Evolutionary conservation across 2,888 invertebrate species (phyloP).

Genomic region (Hylaea fasciaria): DNA sequence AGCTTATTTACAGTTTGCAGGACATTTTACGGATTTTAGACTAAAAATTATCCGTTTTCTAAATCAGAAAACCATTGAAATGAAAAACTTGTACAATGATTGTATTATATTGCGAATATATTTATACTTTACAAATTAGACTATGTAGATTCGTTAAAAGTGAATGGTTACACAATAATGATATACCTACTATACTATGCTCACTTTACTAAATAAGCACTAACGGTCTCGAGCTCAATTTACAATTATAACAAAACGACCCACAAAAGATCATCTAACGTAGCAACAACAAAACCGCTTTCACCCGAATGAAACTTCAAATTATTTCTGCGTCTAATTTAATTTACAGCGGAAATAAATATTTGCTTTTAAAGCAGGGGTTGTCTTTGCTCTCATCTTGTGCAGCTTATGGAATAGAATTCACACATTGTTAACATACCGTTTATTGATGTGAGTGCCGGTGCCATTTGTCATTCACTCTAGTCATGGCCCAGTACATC

Average conservation of each 20-base stretch:
- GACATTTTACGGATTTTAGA: too few relatives aligned
- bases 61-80: too few relatives aligned
- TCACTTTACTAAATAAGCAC: conserved; percentile 5
- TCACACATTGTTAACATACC: conserved; percentile 7
- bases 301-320: conserved; percentile 27
- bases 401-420: conserved; percentile 5
- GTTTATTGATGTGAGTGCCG: conserved; percentile 1
- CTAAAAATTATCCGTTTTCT: too few relatives aligned
- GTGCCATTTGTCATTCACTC: conserved; percentile 28
- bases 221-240: conserved; percentile 23
- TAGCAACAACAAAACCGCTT: conserved; percentile 33
- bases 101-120: too few relatives aligned
- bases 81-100: too few relatives aligned
- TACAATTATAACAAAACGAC: conserved; percentile 23
- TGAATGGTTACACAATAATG: background rate
- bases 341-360: conserved; percentile 24
- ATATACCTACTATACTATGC: background rate
- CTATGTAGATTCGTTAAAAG: background rate
- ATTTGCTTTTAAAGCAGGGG: conserved; percentile 14
- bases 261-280: conserved; percentile 16
- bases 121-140: background rate
- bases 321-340: conserved; percentile 23
- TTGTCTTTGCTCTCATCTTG: conserved; percentile 18
- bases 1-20: too few relatives aligned
- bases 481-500: conserved; percentile 46